Evolutionary conservation across 2,113 vertebrate genomes (phyloP).

Genomic region (Ameiurus melas): DNA sequence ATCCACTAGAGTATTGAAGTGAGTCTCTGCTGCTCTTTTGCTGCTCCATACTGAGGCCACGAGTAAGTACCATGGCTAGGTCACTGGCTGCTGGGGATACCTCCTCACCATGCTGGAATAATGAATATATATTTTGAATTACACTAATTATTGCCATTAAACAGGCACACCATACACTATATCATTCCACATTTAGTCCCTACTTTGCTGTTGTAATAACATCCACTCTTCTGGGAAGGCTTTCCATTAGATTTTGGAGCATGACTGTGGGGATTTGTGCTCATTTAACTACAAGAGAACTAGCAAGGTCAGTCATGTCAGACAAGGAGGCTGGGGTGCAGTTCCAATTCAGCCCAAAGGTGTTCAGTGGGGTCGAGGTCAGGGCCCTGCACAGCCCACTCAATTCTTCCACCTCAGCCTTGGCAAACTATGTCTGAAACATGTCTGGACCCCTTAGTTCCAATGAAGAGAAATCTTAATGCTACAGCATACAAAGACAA

Average conservation of each 20-base stretch:
- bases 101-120: constrained; percentile 85
- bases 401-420: background rate
- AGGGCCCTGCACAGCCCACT: background rate
- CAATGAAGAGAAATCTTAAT: background rate
- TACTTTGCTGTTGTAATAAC: background rate
- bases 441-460: background rate
- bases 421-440: background rate
- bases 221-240: background rate
- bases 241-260: background rate
- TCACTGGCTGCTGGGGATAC: constrained; percentile 91
- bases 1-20: constrained; percentile 92
- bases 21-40: constrained; percentile 97
- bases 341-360: background rate
- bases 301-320: background rate
- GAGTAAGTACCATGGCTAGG: constrained; percentile 93
- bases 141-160: background rate
- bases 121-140: constrained; percentile 7
- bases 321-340: background rate
- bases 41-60: constrained; percentile 90
- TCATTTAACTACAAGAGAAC: background rate
- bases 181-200: background rate
- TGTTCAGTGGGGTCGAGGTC: background rate
- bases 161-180: background rate
- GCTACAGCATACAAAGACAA: background rate
- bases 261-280: background rate